Evolutionary conservation across 2,797 vertebrate species (phyloP).

Genomic region (Sitta carolinensis): DNA sequence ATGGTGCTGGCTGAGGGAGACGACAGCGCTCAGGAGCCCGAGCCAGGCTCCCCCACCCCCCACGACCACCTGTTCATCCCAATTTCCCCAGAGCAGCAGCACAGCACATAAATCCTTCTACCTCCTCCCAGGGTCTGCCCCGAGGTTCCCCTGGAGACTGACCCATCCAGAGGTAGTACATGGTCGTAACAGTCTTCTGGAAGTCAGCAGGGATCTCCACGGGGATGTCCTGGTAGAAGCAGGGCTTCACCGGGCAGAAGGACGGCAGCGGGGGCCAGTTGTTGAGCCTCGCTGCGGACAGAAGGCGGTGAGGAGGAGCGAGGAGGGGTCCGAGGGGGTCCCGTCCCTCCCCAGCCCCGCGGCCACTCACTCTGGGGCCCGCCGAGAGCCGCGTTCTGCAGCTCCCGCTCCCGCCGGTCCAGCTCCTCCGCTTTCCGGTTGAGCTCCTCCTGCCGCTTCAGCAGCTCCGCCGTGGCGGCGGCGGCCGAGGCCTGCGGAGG

Average conservation of each 20-base stretch:
- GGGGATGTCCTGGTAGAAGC: conserved; percentile 95
- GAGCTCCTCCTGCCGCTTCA: conserved; percentile 93
- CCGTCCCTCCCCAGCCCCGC: neutral
- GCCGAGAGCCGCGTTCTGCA: conserved; percentile 85
- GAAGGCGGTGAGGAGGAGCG: neutral
- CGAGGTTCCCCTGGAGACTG: conserved; percentile 15
- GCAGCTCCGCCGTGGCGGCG: conserved; percentile 86
- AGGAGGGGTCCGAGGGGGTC: accelerated
- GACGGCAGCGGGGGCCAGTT: conserved; percentile 95
- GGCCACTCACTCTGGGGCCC: conserved; percentile 77
- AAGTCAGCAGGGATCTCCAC: conserved; percentile 91
- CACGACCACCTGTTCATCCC: accelerated
- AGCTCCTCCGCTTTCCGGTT: conserved; percentile 91
- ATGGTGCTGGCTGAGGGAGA: conserved; percentile 71
- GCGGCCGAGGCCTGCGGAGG: conserved; percentile 51
- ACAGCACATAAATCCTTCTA: accelerated
- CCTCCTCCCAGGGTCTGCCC: neutral
- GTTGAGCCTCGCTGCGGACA: conserved; percentile 83
- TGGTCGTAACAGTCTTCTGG: conserved; percentile 89
- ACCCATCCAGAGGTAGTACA: conserved; percentile 99
- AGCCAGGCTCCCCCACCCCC: neutral
- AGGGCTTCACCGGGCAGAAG: conserved; percentile 92
- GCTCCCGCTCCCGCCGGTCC: conserved; percentile 90
- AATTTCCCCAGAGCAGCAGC: neutral
- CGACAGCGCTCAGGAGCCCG: neutral